phyloP scores from a whole-genome alignment of 2,888 invertebrate genomes.

The Spodoptera littoralis region DNA sequence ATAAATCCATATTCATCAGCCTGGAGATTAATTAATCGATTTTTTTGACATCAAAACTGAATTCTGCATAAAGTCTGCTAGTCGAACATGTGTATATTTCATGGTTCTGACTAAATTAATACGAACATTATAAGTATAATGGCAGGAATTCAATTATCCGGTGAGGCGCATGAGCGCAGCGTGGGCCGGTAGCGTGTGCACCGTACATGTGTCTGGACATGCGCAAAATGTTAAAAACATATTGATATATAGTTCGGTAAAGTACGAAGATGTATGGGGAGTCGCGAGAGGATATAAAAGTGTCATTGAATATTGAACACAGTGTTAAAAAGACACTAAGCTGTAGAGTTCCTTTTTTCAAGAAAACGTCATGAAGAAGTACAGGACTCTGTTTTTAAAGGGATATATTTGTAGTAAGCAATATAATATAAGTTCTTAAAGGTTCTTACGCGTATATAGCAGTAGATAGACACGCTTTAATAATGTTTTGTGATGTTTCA shows the following conservation, averaged over 20 bases:
- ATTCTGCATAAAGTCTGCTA: conserved; percentile 31
- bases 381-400: too few species aligned
- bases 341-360: too few species aligned
- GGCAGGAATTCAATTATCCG: conserved; percentile 61
- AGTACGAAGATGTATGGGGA: conserved; percentile 33
- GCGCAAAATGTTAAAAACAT: conserved; percentile 54
- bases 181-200: conserved; percentile 59
- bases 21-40: conserved; percentile 34
- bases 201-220: conserved; percentile 48
- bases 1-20: conserved; percentile 39
- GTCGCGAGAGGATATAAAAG: conserved; percentile 10
- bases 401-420: too few species aligned
- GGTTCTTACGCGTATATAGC: too few species aligned
- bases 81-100: conserved; percentile 46
- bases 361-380: too few species aligned
- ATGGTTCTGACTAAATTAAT: conserved; percentile 54
- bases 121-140: conserved; percentile 56
- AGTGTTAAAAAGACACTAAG: too few species aligned
- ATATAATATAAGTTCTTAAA: too few species aligned
- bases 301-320: conserved; percentile 12
- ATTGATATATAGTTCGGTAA: conserved; percentile 47
- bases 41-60: conserved; percentile 22
- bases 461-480: too few species aligned
- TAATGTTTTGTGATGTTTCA: too few species aligned
- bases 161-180: conserved; percentile 50